Base-by-base conservation (phyloP, 2,113 vertebrate genomes). In the Globicephala melas region DNA sequence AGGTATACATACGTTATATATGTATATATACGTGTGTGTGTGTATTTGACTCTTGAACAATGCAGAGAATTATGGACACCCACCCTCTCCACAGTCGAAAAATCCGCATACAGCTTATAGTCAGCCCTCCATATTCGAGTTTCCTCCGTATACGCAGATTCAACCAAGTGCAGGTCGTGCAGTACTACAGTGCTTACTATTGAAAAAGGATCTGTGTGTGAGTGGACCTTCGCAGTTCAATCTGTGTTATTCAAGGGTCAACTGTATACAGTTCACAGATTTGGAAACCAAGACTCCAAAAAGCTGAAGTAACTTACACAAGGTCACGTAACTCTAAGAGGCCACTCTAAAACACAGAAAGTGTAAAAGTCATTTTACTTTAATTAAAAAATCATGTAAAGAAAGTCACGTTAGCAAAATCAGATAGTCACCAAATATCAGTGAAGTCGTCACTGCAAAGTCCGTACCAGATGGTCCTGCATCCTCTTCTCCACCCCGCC, bases 341-440 rank as follows among this genome's bases (percentile, higher is more conserved):
- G 63, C 41, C 67, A 63, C 77, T 90, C 82, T 60, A 7, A 65
- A 83, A 77, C 12, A 68, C 9, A 36, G 67, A 26, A 90, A 76
- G 73, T 87, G 91, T 50, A 74, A 95, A 97, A 91, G 38, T 63
- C 50, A 44, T 94, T 97, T 91, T 58, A 86, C 65, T 97, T 98
- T 91, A 94, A 97, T 97, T 84, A 28, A 97, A 96, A 96, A 91
- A 47, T 84, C 20, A 74, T 18, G 8, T 31, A 33, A 89, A 96
- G 91, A 85, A 91, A 94, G 70, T 90, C n/a, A 10, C 1, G 6
- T 65, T n/a, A 58, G 50, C 44, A 36, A 71, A 74, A 44, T 68
- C 36, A 10, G 53, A 84, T 33, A 58, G 23, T 94, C 88, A 44
- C 25, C 41, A 47, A 53, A 1, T 44, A 36, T 28, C 89, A 38